phyloP scores from a whole-genome alignment of 2,797 vertebrate genomes.

The Ctenochaetus hawaiiensis region DNA sequence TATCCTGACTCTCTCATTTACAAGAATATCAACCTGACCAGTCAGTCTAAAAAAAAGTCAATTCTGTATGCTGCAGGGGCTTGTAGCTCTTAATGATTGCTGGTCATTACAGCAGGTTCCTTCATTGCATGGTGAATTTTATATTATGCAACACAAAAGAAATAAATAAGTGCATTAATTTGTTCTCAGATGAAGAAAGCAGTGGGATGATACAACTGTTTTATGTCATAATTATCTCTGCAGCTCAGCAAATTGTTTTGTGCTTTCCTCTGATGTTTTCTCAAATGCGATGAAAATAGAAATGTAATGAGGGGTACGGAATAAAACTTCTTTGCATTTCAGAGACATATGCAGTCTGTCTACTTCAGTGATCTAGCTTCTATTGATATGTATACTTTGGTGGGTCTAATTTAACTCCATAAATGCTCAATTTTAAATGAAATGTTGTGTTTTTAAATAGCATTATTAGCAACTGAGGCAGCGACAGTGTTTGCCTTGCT shows the following conservation, averaged over 20 bases:
- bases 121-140: constrained; percentile 46
- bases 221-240: constrained; percentile 74
- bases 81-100: constrained; percentile 18
- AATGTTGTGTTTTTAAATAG: background rate
- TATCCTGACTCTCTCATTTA: too few relatives aligned
- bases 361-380: constrained; percentile 61
- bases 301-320: constrained; percentile 72
- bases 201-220: constrained; percentile 38
- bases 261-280: constrained; percentile 70
- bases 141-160: constrained; percentile 43
- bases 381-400: constrained; percentile 74
- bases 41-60: constrained; percentile 6
- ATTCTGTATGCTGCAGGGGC: constrained; percentile 17
- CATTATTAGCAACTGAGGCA: background rate
- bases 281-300: constrained; percentile 65
- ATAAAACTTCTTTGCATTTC: constrained; percentile 76
- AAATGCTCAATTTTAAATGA: constrained; percentile 25
- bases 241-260: constrained; percentile 69
- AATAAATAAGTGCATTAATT: constrained; percentile 43
- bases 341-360: constrained; percentile 61
- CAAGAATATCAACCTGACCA: too few relatives aligned
- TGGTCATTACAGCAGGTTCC: constrained; percentile 31
- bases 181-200: constrained; percentile 40
- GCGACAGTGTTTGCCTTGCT: background rate
- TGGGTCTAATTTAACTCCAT: constrained; percentile 63